Conservation (phyloP, 2,113 vertebrate genomes). For the Paramormyrops kingsleyae region DNA sequence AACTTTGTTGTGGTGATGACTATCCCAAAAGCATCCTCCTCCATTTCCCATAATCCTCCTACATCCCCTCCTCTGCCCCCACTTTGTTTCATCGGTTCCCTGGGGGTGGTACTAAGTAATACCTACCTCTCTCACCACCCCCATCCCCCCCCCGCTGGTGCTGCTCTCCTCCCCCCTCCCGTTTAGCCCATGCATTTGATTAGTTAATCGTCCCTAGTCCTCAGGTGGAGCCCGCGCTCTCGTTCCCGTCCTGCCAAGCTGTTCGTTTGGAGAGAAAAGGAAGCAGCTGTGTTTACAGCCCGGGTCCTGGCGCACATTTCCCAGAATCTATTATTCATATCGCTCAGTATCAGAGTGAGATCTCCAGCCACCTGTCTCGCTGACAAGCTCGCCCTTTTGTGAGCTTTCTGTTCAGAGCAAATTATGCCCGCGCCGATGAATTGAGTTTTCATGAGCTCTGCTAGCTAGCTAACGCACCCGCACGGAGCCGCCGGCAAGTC, state of each 20-base stretch:
- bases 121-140: constrained; percentile 19
- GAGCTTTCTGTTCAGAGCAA: constrained; percentile 98
- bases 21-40: constrained; percentile 9
- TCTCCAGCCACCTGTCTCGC: constrained; percentile 99
- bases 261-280: constrained; percentile 99
- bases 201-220: constrained; percentile 79
- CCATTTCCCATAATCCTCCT: constrained; percentile 7
- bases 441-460: constrained; percentile 98
- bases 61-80: neutral
- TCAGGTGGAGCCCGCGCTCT: constrained; percentile 93
- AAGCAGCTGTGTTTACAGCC: constrained; percentile 99
- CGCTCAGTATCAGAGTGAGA: constrained; percentile 99
- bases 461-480: constrained; percentile 84
- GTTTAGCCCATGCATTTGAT: constrained; percentile 68
- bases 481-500: constrained; percentile 75
- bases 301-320: constrained; percentile 99
- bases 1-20: neutral
- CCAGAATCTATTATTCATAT: constrained; percentile 99
- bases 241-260: constrained; percentile 97
- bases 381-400: constrained; percentile 99
- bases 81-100: neutral
- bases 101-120: neutral
- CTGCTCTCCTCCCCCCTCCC: constrained; percentile 45
- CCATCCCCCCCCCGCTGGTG: constrained; percentile 33
- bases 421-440: constrained; percentile 99